These are phyloP conservation scores for Struthidea cinerea DNA, from an alignment of 2,113 vertebrate genomes.

Conservation along the genomic window DNA sequence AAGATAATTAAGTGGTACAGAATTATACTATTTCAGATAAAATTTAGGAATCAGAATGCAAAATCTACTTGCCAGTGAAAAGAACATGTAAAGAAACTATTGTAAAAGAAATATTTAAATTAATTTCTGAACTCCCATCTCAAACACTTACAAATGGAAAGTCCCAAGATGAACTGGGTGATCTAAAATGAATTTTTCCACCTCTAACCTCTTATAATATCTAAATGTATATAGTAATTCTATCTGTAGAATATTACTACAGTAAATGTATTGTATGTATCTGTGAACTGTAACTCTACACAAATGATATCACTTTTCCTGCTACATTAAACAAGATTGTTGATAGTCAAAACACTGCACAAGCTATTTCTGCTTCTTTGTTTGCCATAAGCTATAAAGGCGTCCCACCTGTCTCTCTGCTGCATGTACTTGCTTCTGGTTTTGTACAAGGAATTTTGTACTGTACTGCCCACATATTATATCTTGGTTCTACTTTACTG, in stretches of 20 bases:
- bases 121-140: background rate
- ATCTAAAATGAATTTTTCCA: background rate
- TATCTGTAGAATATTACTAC: background rate
- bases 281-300: background rate
- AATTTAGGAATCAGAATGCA: background rate
- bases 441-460: background rate
- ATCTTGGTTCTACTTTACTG: background rate
- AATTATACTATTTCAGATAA: background rate
- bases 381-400: constrained; percentile 29
- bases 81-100: background rate
- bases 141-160: background rate
- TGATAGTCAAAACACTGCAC: constrained; percentile 26
- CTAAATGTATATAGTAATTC: background rate
- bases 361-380: background rate
- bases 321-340: background rate
- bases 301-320: background rate
- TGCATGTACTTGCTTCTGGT: rapidly evolving
- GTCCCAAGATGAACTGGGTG: background rate
- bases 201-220: background rate
- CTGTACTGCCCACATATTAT: background rate
- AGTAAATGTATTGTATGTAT: background rate
- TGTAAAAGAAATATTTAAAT: background rate
- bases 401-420: background rate
- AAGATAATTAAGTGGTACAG: background rate
- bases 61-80: background rate